These are phyloP conservation scores for Ctenopoma kingsleyae DNA, from an alignment of 2,797 vertebrate genomes.

Conservation along the genomic window DNA sequence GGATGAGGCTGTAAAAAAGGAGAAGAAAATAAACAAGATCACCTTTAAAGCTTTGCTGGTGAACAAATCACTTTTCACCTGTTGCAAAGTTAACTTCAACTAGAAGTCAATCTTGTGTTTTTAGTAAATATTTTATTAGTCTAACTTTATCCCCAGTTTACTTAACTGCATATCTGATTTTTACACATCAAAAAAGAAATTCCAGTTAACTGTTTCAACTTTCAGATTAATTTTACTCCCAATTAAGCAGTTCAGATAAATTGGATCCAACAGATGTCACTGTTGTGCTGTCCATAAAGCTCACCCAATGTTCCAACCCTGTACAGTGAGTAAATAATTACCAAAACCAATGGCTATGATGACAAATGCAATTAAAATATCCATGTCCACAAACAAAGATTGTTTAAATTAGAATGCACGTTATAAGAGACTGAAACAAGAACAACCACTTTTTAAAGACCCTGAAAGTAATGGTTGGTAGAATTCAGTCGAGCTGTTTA, in stretches of 20 bases:
- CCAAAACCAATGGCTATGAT: background rate
- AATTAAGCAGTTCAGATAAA: background rate
- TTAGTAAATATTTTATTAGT: background rate
- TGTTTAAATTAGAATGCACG: background rate
- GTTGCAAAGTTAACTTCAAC: background rate
- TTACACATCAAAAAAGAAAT: background rate
- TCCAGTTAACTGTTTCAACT: background rate
- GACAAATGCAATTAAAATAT: background rate
- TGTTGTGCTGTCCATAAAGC: background rate
- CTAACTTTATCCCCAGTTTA: background rate
- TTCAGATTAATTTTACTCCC: background rate
- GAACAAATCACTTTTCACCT: too few relatives aligned
- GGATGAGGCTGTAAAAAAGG: constrained; percentile 90
- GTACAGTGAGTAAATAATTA: background rate
- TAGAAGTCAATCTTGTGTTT: background rate
- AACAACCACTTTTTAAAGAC: too few relatives aligned
- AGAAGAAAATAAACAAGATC: background rate
- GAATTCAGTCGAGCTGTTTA: background rate
- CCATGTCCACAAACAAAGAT: background rate
- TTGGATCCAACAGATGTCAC: background rate
- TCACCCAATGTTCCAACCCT: background rate
- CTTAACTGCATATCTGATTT: background rate
- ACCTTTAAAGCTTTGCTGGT: background rate
- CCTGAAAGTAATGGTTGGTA: background rate
- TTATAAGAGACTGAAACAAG: too few relatives aligned